A percentile compares a stretch with the other conserved stretches of the same genome.
These are phyloP conservation scores for Nymphalis c-album DNA, from an alignment of 2,888 invertebrate genomes.

Conservation along the genomic window DNA sequence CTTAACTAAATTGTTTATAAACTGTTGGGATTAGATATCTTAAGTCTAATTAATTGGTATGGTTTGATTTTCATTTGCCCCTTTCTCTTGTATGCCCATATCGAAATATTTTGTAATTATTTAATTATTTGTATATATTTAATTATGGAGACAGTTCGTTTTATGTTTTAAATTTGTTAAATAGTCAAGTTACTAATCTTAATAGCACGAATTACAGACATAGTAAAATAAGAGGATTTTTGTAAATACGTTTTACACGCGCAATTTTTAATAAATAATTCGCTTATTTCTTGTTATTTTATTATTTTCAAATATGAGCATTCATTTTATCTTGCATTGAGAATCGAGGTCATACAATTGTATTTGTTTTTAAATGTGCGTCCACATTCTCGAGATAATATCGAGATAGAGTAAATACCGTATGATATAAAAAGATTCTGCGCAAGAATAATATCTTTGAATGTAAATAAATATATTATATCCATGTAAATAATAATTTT, in stretches of 20 bases:
- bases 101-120: no score
- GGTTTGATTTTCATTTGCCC: neutral
- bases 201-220: no score
- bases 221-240: no score
- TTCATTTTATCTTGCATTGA: constrained; percentile 29
- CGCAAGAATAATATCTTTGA: neutral
- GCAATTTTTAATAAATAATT: no score
- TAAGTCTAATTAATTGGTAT: neutral
- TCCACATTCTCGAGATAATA: constrained; percentile 33
- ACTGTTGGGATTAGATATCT: neutral
- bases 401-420: constrained; percentile 19
- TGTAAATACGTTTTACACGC: no score
- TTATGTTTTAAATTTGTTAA: no score
- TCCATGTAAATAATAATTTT: neutral
- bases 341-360: constrained; percentile 37
- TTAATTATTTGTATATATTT: no score
- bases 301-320: no score
- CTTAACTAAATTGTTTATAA: constrained; percentile 5
- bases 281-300: no score
- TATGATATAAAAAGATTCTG: neutral
- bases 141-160: no score
- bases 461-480: neutral
- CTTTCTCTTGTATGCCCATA: neutral
- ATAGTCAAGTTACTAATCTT: no score
- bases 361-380: constrained; percentile 33